These are phyloP conservation scores for Collichthys lucidus DNA, from an alignment of 2,113 vertebrate genomes.

Conservation along the genomic window DNA sequence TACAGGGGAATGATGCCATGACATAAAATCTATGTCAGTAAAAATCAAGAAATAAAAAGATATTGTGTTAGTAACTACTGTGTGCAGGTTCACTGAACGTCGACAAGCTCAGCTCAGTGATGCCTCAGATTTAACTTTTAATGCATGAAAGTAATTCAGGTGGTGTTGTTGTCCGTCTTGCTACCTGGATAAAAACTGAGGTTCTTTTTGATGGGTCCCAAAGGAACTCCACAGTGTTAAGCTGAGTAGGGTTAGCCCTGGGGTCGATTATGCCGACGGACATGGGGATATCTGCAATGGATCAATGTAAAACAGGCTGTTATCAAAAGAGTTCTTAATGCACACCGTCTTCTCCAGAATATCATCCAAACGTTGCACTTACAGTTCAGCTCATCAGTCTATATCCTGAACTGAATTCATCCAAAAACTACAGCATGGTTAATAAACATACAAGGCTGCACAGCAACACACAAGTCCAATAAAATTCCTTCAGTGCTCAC, in stretches of 20 bases:
- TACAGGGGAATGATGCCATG: background rate
- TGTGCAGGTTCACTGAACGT: constrained; percentile 10
- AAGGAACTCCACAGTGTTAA: constrained; percentile 98
- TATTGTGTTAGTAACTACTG: constrained; percentile 22
- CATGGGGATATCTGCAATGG: constrained; percentile 94
- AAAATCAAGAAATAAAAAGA: constrained; percentile 4
- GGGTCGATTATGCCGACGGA: constrained; percentile 98
- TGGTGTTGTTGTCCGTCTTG: constrained; percentile 8
- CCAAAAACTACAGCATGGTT: background rate
- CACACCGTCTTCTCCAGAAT: constrained; percentile 1
- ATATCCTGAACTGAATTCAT: background rate
- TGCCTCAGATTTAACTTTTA: constrained; percentile 1
- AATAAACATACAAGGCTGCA: constrained; percentile 25
- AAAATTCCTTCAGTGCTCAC: constrained; percentile 75
- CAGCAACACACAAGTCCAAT: constrained; percentile 11
- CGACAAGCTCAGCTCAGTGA: constrained; percentile 19
- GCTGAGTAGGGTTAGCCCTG: constrained; percentile 95
- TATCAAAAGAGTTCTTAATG: constrained; percentile 37
- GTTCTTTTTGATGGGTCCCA: constrained; percentile 98
- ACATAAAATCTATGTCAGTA: background rate
- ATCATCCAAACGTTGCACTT: background rate
- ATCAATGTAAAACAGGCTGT: constrained; percentile 59
- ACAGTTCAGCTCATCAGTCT: background rate
- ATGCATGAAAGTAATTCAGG: constrained; percentile 19
- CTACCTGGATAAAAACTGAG: constrained; percentile 98